phyloP scores from a whole-genome alignment of 1,140 invertebrate genomes.

The Trichonephila inaurata region DNA sequence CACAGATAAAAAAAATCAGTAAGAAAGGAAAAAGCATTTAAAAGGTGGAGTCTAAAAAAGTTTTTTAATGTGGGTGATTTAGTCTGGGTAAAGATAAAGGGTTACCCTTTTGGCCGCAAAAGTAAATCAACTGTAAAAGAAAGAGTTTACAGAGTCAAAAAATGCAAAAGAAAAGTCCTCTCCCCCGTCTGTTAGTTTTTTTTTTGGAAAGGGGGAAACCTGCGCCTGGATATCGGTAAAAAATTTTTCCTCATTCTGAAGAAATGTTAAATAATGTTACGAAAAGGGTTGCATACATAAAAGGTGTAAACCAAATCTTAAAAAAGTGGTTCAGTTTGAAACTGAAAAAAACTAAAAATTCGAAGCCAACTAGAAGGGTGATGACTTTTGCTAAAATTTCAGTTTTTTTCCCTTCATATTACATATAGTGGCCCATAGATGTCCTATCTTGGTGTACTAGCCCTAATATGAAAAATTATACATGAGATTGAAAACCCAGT shows the following conservation, averaged over 20 bases:
- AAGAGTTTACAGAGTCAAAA: too few relatives aligned
- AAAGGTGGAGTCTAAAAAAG: background rate
- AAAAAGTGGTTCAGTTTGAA: background rate
- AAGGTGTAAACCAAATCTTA: background rate
- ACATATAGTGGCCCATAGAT: too few relatives aligned
- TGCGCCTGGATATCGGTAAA: conserved; percentile 84
- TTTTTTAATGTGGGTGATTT: background rate
- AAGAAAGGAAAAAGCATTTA: background rate
- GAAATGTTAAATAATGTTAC: background rate
- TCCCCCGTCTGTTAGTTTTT: conserved; percentile 85
- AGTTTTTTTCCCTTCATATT: too few relatives aligned
- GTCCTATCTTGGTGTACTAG: background rate
- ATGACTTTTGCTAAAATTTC: background rate
- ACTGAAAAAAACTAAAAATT: too few relatives aligned
- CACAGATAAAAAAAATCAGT: background rate
- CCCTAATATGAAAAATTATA: too few relatives aligned
- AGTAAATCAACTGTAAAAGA: too few relatives aligned
- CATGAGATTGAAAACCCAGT: background rate
- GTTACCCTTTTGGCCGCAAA: conserved; percentile 79
- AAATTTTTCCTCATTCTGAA: conserved; percentile 86
- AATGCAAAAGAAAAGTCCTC: background rate
- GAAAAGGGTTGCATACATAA: background rate
- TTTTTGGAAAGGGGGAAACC: conserved; percentile 96
- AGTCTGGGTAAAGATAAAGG: conserved; percentile 80
- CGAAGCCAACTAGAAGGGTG: background rate